These are phyloP conservation scores for Nerophis ophidion DNA, from an alignment of 2,113 vertebrate genomes.

Conservation along the genomic window DNA sequence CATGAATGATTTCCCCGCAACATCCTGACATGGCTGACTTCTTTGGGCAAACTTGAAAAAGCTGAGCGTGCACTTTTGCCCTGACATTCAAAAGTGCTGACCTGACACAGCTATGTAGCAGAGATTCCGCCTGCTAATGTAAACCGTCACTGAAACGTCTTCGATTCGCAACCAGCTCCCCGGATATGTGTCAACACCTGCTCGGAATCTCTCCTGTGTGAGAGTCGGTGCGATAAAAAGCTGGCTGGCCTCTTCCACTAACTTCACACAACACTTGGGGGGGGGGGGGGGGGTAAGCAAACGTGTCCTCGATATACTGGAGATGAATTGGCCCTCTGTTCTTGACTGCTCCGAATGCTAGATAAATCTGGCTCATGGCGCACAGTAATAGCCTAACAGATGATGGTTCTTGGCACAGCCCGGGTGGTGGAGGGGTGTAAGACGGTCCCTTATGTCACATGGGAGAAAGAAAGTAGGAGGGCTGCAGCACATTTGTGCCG, in stretches of 20 bases:
- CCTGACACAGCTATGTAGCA: slow-evolving; percentile 15
- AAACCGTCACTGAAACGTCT: slow-evolving; percentile 22
- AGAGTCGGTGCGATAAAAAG: slow-evolving; percentile 28
- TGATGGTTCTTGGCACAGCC: slow-evolving; percentile 61
- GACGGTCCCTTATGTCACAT: slow-evolving; percentile 67
- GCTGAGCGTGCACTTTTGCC: slow-evolving; percentile 13
- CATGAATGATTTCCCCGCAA: slow-evolving; percentile 23
- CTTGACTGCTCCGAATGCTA: slow-evolving; percentile 33
- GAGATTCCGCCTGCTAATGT: slow-evolving; percentile 21
- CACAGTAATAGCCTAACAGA: slow-evolving; percentile 65
- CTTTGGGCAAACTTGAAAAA: slow-evolving; percentile 21
- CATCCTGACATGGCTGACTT: slow-evolving; percentile 4
- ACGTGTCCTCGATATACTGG: slow-evolving; percentile 21
- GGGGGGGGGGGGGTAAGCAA: background rate
- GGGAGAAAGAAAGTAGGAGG: slow-evolving; percentile 48
- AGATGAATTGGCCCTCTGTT: slow-evolving; percentile 44
- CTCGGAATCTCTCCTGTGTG: slow-evolving; percentile 8
- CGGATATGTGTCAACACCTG: slow-evolving; percentile 18
- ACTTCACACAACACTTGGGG: slow-evolving; percentile 25
- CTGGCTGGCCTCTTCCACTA: slow-evolving; percentile 2
- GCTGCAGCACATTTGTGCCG: slow-evolving; percentile 51
- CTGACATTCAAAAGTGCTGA: slow-evolving; percentile 43
- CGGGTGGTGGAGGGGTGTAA: slow-evolving; percentile 61
- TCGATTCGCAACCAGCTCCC: slow-evolving; percentile 28
- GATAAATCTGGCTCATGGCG: slow-evolving; percentile 36